phyloP scores from a whole-genome alignment of 2,888 invertebrate genomes.

The Oscheius sp. region DNA sequence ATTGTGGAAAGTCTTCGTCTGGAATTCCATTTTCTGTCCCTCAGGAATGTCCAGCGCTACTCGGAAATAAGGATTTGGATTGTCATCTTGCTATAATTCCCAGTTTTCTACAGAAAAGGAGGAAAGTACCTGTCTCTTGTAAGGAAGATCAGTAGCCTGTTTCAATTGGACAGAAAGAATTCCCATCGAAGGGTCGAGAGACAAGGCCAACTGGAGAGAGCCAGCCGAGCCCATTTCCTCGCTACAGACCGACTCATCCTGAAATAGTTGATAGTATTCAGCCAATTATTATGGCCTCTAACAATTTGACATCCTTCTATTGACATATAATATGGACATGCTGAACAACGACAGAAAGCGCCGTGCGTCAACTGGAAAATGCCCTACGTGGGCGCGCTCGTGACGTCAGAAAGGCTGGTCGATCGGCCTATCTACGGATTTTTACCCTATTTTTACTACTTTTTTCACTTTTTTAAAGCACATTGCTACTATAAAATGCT shows the following conservation, averaged over 20 bases:
- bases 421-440: no score
- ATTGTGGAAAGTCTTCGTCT: conserved; percentile 62
- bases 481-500: no score
- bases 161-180: conserved; percentile 80
- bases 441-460: no score
- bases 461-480: no score
- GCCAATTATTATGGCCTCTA: not conserved
- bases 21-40: conserved; percentile 63
- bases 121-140: conserved; percentile 60
- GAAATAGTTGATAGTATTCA: conserved; percentile 1
- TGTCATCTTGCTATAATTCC: conserved; percentile 45
- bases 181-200: conserved; percentile 80
- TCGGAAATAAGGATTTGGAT: conserved; percentile 64
- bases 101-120: conserved; percentile 7
- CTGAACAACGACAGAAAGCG: no score
- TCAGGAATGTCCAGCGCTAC: conserved; percentile 64
- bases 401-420: no score
- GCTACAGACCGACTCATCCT: conserved; percentile 54
- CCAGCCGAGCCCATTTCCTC: conserved; percentile 74
- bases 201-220: conserved; percentile 79
- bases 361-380: no score
- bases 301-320: not conserved
- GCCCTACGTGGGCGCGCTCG: no score
- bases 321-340: not conserved
- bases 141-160: conserved; percentile 78